phyloP scores from a whole-genome alignment of 2,888 invertebrate genomes.

The Diabrotica balteata region DNA sequence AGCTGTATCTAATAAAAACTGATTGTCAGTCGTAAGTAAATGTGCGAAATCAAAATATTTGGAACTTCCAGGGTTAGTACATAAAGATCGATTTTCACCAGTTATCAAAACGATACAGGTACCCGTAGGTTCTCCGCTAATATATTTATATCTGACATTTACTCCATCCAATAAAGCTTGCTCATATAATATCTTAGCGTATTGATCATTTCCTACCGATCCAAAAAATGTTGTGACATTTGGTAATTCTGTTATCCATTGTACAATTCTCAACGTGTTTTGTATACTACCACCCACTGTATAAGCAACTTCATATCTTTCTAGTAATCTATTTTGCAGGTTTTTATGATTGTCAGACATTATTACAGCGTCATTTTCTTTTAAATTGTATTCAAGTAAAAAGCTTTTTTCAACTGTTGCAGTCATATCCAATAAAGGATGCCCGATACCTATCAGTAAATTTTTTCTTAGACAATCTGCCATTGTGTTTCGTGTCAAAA shows the following conservation, averaged over 20 bases:
- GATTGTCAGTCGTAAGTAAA: conserved; percentile 76
- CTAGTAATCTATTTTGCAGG: conserved; percentile 82
- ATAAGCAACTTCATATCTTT: conserved; percentile 82
- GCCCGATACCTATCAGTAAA: conserved; percentile 90
- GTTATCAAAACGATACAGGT: conserved; percentile 97
- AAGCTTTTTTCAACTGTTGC: conserved; percentile 79
- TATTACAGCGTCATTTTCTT: conserved; percentile 92
- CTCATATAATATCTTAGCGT: conserved; percentile 81
- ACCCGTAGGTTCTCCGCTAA: conserved; percentile 80
- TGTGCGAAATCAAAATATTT: conserved; percentile 90
- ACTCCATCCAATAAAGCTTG: conserved; percentile 86
- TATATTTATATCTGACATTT: conserved; percentile 84
- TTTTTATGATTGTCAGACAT: conserved; percentile 89
- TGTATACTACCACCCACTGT: conserved; percentile 86
- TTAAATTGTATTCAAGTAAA: conserved; percentile 84
- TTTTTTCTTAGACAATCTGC: conserved; percentile 63
- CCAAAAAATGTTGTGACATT: conserved; percentile 89
- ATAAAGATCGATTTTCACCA: conserved; percentile 86
- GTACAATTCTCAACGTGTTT: conserved; percentile 89
- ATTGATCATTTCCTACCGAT: conserved; percentile 91
- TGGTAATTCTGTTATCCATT: conserved; percentile 89
- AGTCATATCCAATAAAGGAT: conserved; percentile 94
- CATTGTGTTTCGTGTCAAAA: too few relatives aligned
- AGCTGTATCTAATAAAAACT: conserved; percentile 76
- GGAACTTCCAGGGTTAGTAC: conserved; percentile 96